Conservation (phyloP, 2,888 invertebrate genomes). For the Ceratothoa steindachneri region DNA sequence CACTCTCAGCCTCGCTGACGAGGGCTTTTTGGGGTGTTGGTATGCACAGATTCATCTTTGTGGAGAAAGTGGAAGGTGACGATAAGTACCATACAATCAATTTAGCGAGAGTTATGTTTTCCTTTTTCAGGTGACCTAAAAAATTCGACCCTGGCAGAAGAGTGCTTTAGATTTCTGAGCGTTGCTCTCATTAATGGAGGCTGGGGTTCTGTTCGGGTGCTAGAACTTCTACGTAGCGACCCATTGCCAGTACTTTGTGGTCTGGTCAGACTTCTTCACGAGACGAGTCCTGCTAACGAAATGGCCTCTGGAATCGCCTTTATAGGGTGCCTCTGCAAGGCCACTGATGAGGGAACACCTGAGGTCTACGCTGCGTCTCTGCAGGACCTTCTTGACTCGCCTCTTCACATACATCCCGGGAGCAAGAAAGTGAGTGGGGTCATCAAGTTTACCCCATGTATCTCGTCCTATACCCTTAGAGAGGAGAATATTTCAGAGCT, state of each 20-base stretch:
- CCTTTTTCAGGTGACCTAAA: neutral
- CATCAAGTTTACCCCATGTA: no score
- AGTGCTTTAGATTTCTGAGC: constrained; percentile 24
- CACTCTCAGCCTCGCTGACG: no score
- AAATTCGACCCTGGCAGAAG: neutral
- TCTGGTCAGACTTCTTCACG: neutral
- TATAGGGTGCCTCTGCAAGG: neutral
- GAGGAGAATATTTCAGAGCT: no score
- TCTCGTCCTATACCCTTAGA: no score
- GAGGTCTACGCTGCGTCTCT: neutral
- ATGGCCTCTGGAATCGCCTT: neutral
- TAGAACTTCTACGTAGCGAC: neutral
- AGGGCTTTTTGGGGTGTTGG: no score
- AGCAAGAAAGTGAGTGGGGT: neutral
- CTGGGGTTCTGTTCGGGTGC: constrained; percentile 27
- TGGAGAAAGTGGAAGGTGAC: no score
- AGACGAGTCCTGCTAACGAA: neutral
- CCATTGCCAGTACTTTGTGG: neutral
- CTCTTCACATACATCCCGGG: neutral
- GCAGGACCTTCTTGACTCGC: neutral
- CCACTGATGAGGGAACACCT: neutral
- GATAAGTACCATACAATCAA: no score
- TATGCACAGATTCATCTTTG: no score
- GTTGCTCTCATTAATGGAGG: constrained; percentile 21
- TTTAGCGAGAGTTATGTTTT: no score